Percentiles rank a stretch among this genome's conserved stretches.
These are phyloP conservation scores for Paedocypris sp. DNA, from an alignment of 2,113 vertebrate genomes.

Conservation along the genomic window DNA sequence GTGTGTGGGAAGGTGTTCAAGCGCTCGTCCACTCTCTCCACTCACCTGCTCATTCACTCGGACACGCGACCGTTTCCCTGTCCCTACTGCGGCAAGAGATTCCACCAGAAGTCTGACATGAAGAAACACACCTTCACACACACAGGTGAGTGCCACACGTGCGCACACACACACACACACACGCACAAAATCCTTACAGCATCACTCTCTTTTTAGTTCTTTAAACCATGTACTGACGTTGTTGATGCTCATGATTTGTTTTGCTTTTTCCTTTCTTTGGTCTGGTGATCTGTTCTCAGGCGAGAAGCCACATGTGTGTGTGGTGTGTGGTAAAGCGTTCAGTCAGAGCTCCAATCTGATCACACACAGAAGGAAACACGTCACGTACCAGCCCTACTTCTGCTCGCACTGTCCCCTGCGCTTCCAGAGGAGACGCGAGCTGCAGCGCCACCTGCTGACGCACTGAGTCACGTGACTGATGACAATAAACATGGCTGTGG, in stretches of 20 bases:
- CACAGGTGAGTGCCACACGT: slow-evolving; percentile 53
- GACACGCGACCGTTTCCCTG: slow-evolving; percentile 67
- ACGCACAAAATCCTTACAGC: too few species aligned
- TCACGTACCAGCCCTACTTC: slow-evolving; percentile 53
- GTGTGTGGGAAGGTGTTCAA: slow-evolving; percentile 60
- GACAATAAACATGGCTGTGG: too few species aligned
- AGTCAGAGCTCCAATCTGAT: slow-evolving; percentile 70
- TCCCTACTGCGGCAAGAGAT: slow-evolving; percentile 66
- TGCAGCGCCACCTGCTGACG: slow-evolving; percentile 60
- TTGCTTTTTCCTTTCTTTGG: too few species aligned
- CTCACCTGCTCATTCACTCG: slow-evolving; percentile 66
- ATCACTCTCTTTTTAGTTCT: too few species aligned
- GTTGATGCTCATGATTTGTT: too few species aligned
- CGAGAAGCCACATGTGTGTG: slow-evolving; percentile 68
- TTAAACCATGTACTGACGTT: too few species aligned
- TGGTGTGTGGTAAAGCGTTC: slow-evolving; percentile 65
- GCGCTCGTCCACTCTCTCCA: slow-evolving; percentile 54
- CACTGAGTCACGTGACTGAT: slow-evolving; percentile 29
- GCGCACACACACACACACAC: not conserved
- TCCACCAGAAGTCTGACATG: slow-evolving; percentile 74
- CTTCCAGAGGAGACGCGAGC: slow-evolving; percentile 60
- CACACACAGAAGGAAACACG: slow-evolving; percentile 68
- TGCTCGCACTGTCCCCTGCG: slow-evolving; percentile 48
- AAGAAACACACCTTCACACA: slow-evolving; percentile 73
- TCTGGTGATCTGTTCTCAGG: too few species aligned